Conservation (phyloP, 2,113 vertebrate genomes). For the Stegostoma tigrinum region DNA sequence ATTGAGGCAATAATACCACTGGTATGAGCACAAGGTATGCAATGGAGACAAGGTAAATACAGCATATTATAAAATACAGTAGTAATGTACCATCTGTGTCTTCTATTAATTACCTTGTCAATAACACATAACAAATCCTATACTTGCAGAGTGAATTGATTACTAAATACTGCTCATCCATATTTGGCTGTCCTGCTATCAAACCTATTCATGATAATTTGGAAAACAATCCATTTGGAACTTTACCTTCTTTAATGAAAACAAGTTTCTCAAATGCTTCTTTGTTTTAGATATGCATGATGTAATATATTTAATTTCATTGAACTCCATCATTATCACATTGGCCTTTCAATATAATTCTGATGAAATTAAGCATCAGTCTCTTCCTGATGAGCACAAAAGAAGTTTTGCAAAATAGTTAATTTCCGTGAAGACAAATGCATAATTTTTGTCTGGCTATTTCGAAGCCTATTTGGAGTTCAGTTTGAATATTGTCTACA, state of each 20-base stretch:
- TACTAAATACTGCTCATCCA: not conserved
- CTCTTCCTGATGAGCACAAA: not conserved
- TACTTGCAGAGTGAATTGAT: not conserved
- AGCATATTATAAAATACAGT: not conserved
- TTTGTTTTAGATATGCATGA: not conserved
- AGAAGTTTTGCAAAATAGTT: not conserved
- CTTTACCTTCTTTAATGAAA: too few species aligned
- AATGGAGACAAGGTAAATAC: not conserved
- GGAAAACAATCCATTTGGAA: not conserved
- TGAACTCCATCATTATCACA: not conserved
- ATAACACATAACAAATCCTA: not conserved
- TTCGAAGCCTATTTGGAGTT: not conserved
- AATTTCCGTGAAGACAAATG: not conserved
- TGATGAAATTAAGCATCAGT: not conserved
- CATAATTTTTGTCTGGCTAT: not conserved
- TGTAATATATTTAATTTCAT: not conserved
- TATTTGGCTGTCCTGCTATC: not conserved
- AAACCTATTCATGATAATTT: not conserved
- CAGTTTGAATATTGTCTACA: not conserved
- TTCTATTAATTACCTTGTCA: not conserved
- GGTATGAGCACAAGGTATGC: too few species aligned
- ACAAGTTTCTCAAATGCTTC: too few species aligned
- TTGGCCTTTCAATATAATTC: not conserved
- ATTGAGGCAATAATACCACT: not conserved
- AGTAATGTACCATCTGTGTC: not conserved